phyloP scores from a whole-genome alignment of 2,888 invertebrate species.

The Chrysolina americana region DNA sequence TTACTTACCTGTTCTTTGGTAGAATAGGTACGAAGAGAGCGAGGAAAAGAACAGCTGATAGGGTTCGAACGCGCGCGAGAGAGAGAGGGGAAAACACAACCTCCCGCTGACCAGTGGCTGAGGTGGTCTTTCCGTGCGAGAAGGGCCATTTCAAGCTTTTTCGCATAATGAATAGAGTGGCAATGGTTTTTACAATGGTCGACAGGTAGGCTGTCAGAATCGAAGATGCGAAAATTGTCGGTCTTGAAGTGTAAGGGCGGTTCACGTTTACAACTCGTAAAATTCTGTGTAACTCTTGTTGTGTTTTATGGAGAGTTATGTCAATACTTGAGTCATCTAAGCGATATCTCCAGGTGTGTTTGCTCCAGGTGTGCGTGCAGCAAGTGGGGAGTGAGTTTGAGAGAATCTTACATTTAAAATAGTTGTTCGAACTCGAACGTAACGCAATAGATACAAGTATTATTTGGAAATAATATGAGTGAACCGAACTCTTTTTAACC shows the following conservation, averaged over 20 bases:
- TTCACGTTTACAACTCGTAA: conserved; percentile 11
- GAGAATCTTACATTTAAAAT: no score
- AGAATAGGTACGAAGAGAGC: conserved; percentile 25
- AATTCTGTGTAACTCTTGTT: not conserved
- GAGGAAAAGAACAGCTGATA: conserved; percentile 24
- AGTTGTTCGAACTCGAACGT: no score
- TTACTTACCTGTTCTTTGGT: conserved; percentile 42
- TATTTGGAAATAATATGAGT: no score
- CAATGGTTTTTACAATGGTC: not conserved
- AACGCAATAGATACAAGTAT: no score
- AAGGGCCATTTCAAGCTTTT: conserved; percentile 24
- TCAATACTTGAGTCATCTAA: not conserved
- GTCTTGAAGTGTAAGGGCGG: not conserved
- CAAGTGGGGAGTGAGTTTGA: no score
- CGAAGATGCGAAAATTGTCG: not conserved
- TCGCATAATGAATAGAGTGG: conserved; percentile 21
- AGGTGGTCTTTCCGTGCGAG: conserved; percentile 28
- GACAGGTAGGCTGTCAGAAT: conserved; percentile 4
- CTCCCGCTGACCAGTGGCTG: conserved; percentile 26
- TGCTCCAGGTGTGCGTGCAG: no score
- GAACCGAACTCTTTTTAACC: no score
- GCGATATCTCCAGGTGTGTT: not conserved
- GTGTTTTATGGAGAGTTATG: not conserved
- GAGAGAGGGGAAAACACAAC: conserved; percentile 16
- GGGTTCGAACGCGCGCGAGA: not conserved